Evolutionary conservation across 2,797 vertebrate genomes (phyloP), one percentile per base, ranked within the genome.

Genomic region (Gobionotothen gibberifrons): DNA sequence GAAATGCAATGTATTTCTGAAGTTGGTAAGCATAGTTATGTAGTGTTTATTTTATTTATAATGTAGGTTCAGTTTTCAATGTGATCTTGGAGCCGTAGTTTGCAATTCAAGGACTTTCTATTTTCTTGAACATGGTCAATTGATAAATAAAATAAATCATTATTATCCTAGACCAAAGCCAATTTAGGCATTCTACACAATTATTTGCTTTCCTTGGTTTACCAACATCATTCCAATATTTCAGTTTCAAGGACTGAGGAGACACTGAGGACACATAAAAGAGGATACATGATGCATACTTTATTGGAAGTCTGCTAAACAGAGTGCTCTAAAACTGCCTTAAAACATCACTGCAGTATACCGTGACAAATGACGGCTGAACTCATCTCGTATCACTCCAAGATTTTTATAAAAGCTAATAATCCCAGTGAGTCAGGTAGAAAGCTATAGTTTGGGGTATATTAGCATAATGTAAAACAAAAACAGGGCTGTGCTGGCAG

Each of bases 281-380:
- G n/a, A 46, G 47, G 55, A 66, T 44, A 36, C 55, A 40, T 9
- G 32, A 36, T 36, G 32, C 32, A 36, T 36, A 36, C 14, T 44
- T 44, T 52, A 58, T 53, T 59, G 55, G 26, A 36, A 65, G 22
- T 51, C 52, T 58, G 19, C 32, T 49, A 21, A 64, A 57, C 17
- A 2, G 43, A 29, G n/a, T 14, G 43, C 52, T 64, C 32, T 48
- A 21, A 72, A 55, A 55, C 29, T 0, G 3, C 49, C 32, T 62
- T 32, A 51, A 46, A 44, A 17, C 70, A 51, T 42, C 13, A 32
- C 16, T 29, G 36, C 53, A 29, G 21, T 48, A 47, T 3, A 48
- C 21, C 0, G 5, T 9, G 36, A 57, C 22, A 43, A 19, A 42
- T 4, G 14, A 10, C n/a, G 29, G 54, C 58, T 5, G 26, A 47